These are phyloP conservation scores for Apostichopus leukothele DNA, from an alignment of 53 echinoderm and acorn worm genomes.

Conservation along the genomic window DNA sequence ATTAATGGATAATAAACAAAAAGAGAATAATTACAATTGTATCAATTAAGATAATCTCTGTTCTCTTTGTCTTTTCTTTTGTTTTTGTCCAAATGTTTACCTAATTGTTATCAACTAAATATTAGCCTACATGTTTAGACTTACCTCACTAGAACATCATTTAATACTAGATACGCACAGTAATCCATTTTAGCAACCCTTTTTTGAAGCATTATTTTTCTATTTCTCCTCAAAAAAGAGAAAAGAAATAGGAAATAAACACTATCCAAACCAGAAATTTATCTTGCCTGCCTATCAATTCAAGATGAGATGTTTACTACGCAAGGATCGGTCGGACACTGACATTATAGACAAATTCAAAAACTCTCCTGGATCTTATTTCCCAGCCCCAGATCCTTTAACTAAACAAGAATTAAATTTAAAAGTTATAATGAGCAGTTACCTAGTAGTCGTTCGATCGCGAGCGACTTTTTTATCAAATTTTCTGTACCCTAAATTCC, in stretches of 20 bases:
- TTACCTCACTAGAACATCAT: not conserved
- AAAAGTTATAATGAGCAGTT: conserved; percentile 47
- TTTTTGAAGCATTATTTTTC: not conserved
- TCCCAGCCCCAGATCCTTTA: conserved; percentile 36
- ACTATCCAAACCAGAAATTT: too few relatives aligned
- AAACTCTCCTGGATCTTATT: not conserved
- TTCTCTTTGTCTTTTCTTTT: too few relatives aligned
- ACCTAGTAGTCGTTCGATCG: conserved; percentile 46
- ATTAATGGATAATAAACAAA: too few relatives aligned
- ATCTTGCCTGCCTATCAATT: not conserved
- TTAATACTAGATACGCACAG: not conserved
- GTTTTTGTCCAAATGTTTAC: too few relatives aligned
- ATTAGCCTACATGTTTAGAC: not conserved
- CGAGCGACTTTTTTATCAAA: conserved; percentile 51
- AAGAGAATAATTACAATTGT: too few relatives aligned
- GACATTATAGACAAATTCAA: conserved; percentile 6
- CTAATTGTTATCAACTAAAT: too few relatives aligned
- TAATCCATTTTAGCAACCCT: not conserved
- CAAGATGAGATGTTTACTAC: conserved; percentile 2
- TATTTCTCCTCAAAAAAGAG: too few relatives aligned
- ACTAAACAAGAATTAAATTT: conserved; percentile 52
- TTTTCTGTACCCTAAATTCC: conserved; percentile 49
- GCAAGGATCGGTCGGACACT: conserved; percentile 27
- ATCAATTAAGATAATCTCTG: too few relatives aligned
- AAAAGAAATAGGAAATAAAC: too few relatives aligned